Evolutionary conservation across 2,113 vertebrate genomes (phyloP).

Genomic region (Phylloscopus whistleri): DNA sequence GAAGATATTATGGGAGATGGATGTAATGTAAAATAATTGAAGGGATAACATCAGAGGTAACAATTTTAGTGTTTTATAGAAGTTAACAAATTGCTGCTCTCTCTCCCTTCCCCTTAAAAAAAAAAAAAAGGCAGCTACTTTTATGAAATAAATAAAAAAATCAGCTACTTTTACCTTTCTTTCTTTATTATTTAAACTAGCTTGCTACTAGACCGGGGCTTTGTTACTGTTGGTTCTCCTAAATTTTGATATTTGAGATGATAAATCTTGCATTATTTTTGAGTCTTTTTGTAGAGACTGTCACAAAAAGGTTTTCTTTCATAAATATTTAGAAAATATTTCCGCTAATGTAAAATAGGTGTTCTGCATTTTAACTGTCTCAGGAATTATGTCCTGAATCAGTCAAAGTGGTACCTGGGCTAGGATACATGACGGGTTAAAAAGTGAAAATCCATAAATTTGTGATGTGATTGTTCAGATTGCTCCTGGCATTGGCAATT

Average conservation of each 20-base stretch:
- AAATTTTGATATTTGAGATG: not conserved
- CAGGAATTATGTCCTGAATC: not conserved
- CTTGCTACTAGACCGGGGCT: no score
- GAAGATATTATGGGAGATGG: not conserved
- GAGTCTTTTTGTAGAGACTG: not conserved
- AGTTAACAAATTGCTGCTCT: not conserved
- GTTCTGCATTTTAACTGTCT: not conserved
- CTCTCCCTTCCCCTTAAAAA: fast-evolving
- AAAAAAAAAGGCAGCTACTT: not conserved
- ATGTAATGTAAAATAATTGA: not conserved
- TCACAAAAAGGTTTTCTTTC: not conserved
- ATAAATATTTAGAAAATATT: not conserved
- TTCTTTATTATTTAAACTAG: not conserved
- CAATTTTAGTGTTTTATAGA: not conserved
- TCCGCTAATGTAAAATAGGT: not conserved
- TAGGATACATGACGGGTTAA: fast-evolving
- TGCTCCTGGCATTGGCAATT: not conserved
- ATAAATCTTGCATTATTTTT: not conserved
- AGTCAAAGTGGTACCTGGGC: not conserved
- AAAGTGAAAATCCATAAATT: not conserved
- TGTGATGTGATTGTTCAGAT: not conserved
- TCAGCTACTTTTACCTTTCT: not conserved
- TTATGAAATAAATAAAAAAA: not conserved
- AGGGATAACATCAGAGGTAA: not conserved
- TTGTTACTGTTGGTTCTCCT: not conserved